phyloP scores from a whole-genome alignment of 2,797 vertebrate species.

The Gymnoscopelus braueri region DNA sequence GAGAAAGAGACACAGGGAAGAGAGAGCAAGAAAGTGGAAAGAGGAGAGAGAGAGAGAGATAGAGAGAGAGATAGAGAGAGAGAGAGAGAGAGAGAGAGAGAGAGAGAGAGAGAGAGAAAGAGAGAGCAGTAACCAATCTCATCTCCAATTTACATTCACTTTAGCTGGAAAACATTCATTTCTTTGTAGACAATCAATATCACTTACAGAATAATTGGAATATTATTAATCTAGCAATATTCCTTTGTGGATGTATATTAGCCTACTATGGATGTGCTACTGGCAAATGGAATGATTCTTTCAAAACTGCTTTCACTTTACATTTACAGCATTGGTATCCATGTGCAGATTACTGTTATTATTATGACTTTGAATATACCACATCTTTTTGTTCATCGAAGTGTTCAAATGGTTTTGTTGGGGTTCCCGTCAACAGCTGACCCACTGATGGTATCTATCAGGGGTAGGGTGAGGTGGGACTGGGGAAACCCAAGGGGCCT shows the following conservation, averaged over 20 bases:
- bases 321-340: background rate
- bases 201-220: conserved; percentile 69
- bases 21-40: background rate
- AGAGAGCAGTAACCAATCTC: conserved; percentile 89
- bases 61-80: conserved; percentile 22
- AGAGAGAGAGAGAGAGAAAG: conserved; percentile 13
- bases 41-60: conserved; percentile 2
- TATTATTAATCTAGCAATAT: conserved; percentile 65
- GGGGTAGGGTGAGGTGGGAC: conserved; percentile 28
- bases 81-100: conserved; percentile 16
- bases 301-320: conserved; percentile 20
- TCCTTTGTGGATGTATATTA: conserved; percentile 55
- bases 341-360: conserved; percentile 5
- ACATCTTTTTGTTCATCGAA: background rate
- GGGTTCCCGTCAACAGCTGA: conserved; percentile 8
- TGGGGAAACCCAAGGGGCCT: no score
- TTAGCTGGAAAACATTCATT: conserved; percentile 92
- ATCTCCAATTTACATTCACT: conserved; percentile 95
- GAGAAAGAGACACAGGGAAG: background rate
- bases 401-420: background rate
- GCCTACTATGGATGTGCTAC: conserved; percentile 85
- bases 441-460: conserved; percentile 25
- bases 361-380: background rate
- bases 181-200: conserved; percentile 90
- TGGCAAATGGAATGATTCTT: conserved; percentile 67